Conservation (phyloP, 2,113 vertebrate genomes). For the Anguilla rostrata region DNA sequence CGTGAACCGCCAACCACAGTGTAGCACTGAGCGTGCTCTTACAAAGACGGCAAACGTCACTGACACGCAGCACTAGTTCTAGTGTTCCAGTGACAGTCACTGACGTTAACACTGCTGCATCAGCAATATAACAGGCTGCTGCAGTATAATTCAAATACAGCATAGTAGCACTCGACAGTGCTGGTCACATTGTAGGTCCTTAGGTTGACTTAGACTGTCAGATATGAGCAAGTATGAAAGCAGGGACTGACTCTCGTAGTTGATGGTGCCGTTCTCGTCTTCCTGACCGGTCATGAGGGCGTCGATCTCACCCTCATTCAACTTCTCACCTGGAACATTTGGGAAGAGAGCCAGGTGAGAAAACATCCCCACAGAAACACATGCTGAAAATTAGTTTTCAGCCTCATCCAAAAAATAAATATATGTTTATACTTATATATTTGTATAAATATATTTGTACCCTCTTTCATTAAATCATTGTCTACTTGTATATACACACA, state of each 20-base stretch:
- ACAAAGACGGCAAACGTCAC: not conserved
- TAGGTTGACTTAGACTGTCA: not conserved
- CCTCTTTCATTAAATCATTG: too few relatives aligned
- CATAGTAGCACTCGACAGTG: too few relatives aligned
- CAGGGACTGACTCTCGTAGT: slow-evolving; percentile 85
- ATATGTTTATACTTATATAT: too few relatives aligned
- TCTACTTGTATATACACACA: too few relatives aligned
- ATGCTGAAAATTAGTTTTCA: not conserved
- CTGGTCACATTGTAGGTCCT: too few relatives aligned
- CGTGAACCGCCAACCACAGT: too few relatives aligned
- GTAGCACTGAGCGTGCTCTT: not conserved
- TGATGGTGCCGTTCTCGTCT: slow-evolving; percentile 94
- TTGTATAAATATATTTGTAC: too few relatives aligned
- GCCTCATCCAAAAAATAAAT: not conserved
- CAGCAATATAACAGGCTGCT: not conserved
- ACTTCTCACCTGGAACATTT: slow-evolving; percentile 85
- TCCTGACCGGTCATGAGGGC: slow-evolving; percentile 90
- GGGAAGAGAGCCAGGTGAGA: not conserved
- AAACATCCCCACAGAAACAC: not conserved
- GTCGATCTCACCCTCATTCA: slow-evolving; percentile 91
- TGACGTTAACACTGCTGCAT: not conserved
- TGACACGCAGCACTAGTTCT: not conserved
- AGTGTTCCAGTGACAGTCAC: not conserved
- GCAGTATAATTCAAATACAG: too few relatives aligned
- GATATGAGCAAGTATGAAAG: not conserved